These are phyloP conservation scores for Chromobotia macracanthus DNA, from an alignment of 2,797 vertebrate species.

Conservation along the genomic window DNA sequence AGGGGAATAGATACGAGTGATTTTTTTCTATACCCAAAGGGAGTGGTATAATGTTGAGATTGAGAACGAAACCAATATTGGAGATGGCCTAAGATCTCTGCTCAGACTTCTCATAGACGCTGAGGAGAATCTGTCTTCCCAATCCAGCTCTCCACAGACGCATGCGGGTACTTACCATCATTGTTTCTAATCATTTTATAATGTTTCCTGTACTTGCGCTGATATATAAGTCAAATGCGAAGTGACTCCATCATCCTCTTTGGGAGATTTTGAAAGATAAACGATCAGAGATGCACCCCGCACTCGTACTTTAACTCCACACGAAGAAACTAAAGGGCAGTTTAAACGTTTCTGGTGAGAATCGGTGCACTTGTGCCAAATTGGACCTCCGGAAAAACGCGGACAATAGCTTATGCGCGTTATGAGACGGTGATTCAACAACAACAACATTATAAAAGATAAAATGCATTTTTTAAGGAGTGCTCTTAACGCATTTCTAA, in stretches of 20 bases:
- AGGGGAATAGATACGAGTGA: conserved; percentile 57
- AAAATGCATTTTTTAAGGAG: conserved; percentile 72
- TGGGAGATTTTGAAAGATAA: conserved; percentile 53
- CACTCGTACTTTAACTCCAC: conserved; percentile 45
- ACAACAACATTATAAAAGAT: conserved; percentile 51
- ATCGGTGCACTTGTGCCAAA: conserved; percentile 57
- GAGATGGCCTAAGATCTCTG: conserved; percentile 42
- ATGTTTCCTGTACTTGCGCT: conserved; percentile 51
- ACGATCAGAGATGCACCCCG: conserved; percentile 49
- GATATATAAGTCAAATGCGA: conserved; percentile 17
- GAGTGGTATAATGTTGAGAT: conserved; percentile 64
- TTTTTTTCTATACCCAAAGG: conserved; percentile 59
- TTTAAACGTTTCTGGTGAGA: conserved; percentile 68
- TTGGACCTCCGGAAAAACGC: conserved; percentile 52
- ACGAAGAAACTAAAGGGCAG: conserved; percentile 47
- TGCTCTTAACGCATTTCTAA: conserved; percentile 72
- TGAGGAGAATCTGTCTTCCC: conserved; percentile 41
- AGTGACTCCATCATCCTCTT: conserved; percentile 49
- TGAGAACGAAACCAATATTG: conserved; percentile 60
- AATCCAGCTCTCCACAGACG: conserved; percentile 39
- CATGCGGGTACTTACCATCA: conserved; percentile 51
- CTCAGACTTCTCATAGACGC: conserved; percentile 54
- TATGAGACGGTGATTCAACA: conserved; percentile 57
- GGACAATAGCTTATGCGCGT: conserved; percentile 51
- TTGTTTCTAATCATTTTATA: conserved; percentile 54